phyloP scores from a whole-genome alignment of 2,113 vertebrate genomes.

The Lycaon pictus region DNA sequence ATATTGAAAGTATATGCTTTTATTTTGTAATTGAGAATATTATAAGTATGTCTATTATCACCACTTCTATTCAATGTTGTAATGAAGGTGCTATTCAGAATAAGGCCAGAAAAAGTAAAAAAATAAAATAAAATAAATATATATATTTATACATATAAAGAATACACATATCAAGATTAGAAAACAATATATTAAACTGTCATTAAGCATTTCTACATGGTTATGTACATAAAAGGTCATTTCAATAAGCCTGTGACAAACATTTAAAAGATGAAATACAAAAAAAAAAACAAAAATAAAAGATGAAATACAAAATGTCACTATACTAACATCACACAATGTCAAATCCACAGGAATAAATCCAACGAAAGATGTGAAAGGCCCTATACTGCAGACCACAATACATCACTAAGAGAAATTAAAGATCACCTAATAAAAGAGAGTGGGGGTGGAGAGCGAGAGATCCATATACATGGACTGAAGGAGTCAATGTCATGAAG shows the following conservation, averaged over 20 bases:
- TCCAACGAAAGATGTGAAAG: neutral
- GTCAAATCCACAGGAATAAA: neutral
- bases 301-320: slow-evolving; percentile 35
- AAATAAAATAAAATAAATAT: neutral
- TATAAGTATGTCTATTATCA: neutral
- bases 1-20: slow-evolving; percentile 35
- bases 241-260: neutral
- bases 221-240: neutral
- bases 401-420: neutral
- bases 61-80: neutral
- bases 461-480: neutral
- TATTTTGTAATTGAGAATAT: neutral
- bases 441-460: neutral
- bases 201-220: slow-evolving; percentile 36
- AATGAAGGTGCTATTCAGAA: neutral
- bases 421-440: neutral
- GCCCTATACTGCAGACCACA: neutral
- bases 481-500: slow-evolving; percentile 7
- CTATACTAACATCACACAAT: slow-evolving; percentile 14
- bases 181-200: neutral
- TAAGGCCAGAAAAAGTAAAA: neutral
- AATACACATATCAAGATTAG: neutral
- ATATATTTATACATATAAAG: neutral
- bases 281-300: neutral
- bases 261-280: slow-evolving; percentile 13